phyloP scores from a whole-genome alignment of 2,888 invertebrate genomes.

The Stenolophus ochropezus region DNA sequence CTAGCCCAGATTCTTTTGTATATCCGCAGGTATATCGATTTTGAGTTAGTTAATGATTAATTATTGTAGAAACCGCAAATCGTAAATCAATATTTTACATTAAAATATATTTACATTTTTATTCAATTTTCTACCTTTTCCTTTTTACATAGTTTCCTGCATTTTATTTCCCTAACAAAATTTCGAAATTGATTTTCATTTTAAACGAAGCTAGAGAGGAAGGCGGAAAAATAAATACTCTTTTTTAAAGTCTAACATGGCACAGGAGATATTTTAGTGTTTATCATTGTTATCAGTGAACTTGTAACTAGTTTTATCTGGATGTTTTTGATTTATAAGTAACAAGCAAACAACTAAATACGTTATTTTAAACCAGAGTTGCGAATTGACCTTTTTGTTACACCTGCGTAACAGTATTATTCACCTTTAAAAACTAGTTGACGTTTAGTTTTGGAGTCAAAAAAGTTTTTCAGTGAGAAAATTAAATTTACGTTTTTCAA shows the following conservation, averaged over 20 bases:
- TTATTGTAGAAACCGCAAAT: constrained; percentile 15
- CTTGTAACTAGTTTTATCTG: constrained; percentile 9
- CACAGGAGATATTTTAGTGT: neutral
- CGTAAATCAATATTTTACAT: constrained; percentile 2
- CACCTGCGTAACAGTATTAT: too few relatives aligned
- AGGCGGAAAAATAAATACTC: constrained; percentile 13
- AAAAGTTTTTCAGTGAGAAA: too few relatives aligned
- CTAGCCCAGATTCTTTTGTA: neutral
- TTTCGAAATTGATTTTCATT: constrained; percentile 24
- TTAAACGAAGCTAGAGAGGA: neutral
- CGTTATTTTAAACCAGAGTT: neutral
- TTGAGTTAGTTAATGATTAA: constrained; percentile 24
- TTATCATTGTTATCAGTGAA: constrained; percentile 15
- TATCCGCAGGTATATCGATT: constrained; percentile 7
- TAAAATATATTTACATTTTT: constrained; percentile 37
- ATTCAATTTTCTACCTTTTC: constrained; percentile 21
- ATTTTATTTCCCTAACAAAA: neutral
- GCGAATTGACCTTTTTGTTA: neutral
- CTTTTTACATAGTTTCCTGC: constrained; percentile 9
- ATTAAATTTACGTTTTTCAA: constrained; percentile 11
- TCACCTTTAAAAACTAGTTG: too few relatives aligned
- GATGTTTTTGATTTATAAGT: constrained; percentile 19
- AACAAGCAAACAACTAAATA: neutral
- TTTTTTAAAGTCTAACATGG: neutral
- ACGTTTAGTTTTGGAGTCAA: too few relatives aligned